Evolutionary conservation across 1,140 invertebrate species (phyloP).

Genomic region (Papilio polytes): DNA sequence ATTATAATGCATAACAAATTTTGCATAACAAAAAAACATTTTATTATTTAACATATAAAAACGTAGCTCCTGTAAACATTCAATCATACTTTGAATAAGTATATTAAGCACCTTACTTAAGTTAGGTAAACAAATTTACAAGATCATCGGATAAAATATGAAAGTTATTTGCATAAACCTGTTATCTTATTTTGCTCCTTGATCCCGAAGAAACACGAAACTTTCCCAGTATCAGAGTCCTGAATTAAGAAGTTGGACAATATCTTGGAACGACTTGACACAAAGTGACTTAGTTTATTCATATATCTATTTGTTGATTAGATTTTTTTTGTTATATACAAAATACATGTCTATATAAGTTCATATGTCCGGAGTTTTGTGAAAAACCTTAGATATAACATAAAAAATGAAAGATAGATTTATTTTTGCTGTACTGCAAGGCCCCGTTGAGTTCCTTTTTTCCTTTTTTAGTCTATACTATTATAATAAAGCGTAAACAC

Average conservation of each 20-base stretch:
- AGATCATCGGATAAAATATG: constrained; percentile 19
- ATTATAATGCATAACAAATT: too few relatives aligned
- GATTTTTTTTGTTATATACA: neutral
- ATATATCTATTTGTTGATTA: neutral
- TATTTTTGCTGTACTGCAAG: too few relatives aligned
- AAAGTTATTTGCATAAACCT: constrained; percentile 21
- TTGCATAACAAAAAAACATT: neutral
- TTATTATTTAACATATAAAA: neutral
- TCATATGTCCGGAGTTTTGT: neutral
- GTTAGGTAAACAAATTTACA: constrained; percentile 18
- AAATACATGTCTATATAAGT: neutral
- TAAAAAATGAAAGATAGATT: too few relatives aligned
- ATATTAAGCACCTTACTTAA: neutral
- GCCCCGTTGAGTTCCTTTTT: too few relatives aligned
- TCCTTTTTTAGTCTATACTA: too few relatives aligned
- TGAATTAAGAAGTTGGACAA: constrained; percentile 13
- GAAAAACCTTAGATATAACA: too few relatives aligned
- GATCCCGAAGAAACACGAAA: constrained; percentile 13
- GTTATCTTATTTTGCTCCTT: constrained; percentile 18
- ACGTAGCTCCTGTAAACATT: constrained; percentile 1
- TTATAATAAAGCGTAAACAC: too few relatives aligned
- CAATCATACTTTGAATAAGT: constrained; percentile 7
- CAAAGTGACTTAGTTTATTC: neutral
- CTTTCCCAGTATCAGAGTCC: neutral
- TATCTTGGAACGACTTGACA: neutral